Evolutionary conservation across 2,113 vertebrate genomes (phyloP).

Genomic region (Agapornis roseicollis): DNA sequence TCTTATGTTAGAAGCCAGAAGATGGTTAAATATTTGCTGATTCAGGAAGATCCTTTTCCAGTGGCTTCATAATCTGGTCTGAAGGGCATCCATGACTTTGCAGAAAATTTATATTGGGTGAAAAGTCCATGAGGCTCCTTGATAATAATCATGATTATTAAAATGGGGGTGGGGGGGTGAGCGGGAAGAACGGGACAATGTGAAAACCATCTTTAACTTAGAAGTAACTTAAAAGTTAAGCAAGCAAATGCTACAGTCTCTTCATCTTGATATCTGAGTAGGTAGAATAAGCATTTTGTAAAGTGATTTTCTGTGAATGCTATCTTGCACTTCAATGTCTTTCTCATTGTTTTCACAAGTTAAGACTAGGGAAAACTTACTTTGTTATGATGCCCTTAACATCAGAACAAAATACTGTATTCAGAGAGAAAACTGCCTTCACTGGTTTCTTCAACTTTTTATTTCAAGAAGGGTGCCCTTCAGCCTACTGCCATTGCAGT

Average conservation of each 20-base stretch:
- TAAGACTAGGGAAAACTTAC: not conserved
- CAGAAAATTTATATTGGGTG: not conserved
- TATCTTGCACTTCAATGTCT: not conserved
- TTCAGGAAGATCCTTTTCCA: not conserved
- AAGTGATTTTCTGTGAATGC: not conserved
- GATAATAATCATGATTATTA: not conserved
- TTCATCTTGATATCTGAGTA: accelerated
- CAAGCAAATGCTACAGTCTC: not conserved
- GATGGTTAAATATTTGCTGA: not conserved
- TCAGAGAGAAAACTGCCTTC: not conserved
- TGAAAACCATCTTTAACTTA: not conserved
- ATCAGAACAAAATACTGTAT: not conserved
- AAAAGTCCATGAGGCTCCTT: not conserved
- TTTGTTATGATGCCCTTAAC: not conserved
- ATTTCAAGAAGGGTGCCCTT: not conserved
- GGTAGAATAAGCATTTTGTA: not conserved
- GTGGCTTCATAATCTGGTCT: not conserved
- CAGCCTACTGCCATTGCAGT: accelerated
- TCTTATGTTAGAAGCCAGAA: not conserved
- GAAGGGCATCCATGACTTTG: not conserved
- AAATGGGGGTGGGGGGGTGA: not conserved
- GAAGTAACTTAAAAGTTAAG: not conserved
- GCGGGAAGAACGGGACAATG: not conserved
- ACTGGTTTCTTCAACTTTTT: not conserved
- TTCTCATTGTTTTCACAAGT: not conserved